A percentile compares a stretch with the other conserved stretches of the same genome.
Conservation (phyloP, 2,113 vertebrate species). For the Bambusicola thoracicus region DNA sequence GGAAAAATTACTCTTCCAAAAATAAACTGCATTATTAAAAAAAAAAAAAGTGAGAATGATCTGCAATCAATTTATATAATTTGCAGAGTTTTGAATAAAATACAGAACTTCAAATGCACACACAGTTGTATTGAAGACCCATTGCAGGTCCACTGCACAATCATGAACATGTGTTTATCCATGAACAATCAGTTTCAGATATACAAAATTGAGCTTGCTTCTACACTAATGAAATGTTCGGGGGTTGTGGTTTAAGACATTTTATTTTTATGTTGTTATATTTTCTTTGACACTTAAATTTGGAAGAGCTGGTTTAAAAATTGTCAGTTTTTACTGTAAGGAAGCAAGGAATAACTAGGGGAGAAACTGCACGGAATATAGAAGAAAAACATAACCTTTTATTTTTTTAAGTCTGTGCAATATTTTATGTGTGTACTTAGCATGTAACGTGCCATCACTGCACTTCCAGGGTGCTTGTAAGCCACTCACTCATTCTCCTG, state of each 20-base stretch:
- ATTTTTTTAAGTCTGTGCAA: neutral
- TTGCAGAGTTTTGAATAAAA: neutral
- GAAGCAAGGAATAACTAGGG: neutral
- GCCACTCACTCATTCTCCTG: neutral
- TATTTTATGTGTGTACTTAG: neutral
- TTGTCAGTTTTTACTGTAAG: neutral
- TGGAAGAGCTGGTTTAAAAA: neutral
- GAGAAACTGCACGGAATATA: neutral
- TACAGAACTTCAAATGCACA: neutral
- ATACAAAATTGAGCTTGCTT: neutral
- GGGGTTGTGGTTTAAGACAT: neutral
- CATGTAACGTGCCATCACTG: neutral
- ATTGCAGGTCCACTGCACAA: neutral
- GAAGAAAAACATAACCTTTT: neutral
- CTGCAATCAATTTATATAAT: neutral
- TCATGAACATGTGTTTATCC: neutral
- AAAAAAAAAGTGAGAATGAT: neutral
- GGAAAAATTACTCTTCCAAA: neutral
- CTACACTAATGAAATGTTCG: neutral
- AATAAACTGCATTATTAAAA: neutral
- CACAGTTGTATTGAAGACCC: neutral
- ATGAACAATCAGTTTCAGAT: neutral
- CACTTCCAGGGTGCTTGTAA: neutral
- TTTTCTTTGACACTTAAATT: neutral
- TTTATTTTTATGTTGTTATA: neutral